Evolutionary conservation across 1,140 invertebrate genomes (phyloP), one percentile per base, ranked within the genome.

Genomic region (Neuroterus valhalla): DNA sequence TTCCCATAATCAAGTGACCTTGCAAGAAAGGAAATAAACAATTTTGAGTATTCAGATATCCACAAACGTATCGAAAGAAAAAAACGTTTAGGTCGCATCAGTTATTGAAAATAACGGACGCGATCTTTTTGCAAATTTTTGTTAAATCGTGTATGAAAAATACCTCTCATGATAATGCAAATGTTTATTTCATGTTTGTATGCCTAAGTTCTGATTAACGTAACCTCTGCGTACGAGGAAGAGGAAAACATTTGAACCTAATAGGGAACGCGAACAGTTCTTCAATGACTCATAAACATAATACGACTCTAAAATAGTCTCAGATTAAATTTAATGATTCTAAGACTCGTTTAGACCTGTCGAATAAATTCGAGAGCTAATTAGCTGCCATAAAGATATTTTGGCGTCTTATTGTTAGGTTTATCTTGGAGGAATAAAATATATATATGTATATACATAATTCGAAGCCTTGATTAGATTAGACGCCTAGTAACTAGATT

Each of bases 401-500:
- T 31, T 19, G 46, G n/a, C 46, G 8, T 48, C n/a, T 48, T n/a
- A n/a, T 48, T 48, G 46, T 62, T 62, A 31, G 23, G 55, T 62
- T 23, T 62, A 70, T 73, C 76, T 38, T 23, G 44, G 55, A 67
- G 52, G 46, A 72, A 75, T 67, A 69, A 74, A 81, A 76, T 66
- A 62, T 81, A 81, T 77, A 68, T 79, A 78, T 78, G 79, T 83
- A 79, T 81, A 76, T 80, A 78, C 72, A 80, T 82, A 86, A 86
- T 87, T 82, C 81, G 82, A 85, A 82, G 81, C 80, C 68, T 81
- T 83, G 89, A 90, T 90, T 90, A 90, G 89, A 90, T 90, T 89
- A 88, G 86, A 89, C 85, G 88, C 88, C 85, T 89, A 88, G 89
- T 89, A 90, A 90, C 89, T 90, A 89, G 89, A 90, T 90, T 90